Percentiles rank a stretch among this genome's conserved stretches.
These are phyloP conservation scores for Pithys albifrons DNA, from an alignment of 2,113 vertebrate species.

Conservation along the genomic window DNA sequence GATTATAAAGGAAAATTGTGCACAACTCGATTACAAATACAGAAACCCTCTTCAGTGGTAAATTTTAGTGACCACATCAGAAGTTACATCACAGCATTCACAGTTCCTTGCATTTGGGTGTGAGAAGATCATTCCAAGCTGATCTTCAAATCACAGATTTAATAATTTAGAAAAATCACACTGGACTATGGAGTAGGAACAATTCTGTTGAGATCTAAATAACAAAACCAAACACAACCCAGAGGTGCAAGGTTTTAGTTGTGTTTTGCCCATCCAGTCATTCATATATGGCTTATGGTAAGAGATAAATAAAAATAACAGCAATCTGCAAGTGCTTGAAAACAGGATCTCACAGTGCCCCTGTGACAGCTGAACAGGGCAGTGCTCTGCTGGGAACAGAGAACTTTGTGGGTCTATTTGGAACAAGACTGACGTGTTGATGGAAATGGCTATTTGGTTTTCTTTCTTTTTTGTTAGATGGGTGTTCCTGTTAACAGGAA, in stretches of 20 bases:
- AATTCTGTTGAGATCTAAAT: background rate
- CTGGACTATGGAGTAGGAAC: background rate
- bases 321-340: background rate
- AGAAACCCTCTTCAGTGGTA: background rate
- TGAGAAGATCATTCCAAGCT: background rate
- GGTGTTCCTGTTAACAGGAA: background rate
- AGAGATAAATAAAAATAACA: background rate
- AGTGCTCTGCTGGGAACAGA: background rate
- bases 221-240: background rate
- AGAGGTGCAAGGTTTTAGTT: background rate
- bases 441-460: background rate
- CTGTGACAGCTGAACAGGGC: background rate
- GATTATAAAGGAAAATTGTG: background rate
- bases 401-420: background rate
- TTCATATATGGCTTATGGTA: accelerated
- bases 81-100: background rate
- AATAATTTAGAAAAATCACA: background rate
- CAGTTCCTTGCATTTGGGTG: background rate
- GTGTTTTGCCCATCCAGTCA: background rate
- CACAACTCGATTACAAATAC: background rate
- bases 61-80: accelerated
- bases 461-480: background rate
- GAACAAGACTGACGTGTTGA: background rate
- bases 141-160: background rate
- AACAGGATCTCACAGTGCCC: background rate